Percentiles rank a stretch among this genome's conserved stretches.
phyloP scores from a whole-genome alignment of 37 sponge, comb jelly and placozoan species.

The Amphimedon queenslandica region DNA sequence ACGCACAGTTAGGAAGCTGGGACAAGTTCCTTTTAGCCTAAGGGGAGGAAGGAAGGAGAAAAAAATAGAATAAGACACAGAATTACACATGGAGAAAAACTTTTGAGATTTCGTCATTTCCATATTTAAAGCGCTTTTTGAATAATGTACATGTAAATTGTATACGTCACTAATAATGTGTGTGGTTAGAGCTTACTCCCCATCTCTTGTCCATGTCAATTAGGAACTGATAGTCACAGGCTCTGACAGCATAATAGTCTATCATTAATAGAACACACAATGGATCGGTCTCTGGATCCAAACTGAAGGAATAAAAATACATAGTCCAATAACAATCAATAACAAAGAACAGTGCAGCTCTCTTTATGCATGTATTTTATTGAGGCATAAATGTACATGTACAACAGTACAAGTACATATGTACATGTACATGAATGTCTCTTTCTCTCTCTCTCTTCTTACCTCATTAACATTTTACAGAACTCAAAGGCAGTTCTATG shows the following conservation, averaged over 20 bases:
- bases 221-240: conserved; percentile 72
- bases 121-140: background rate
- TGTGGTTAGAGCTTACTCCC: conserved; percentile 47
- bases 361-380: background rate
- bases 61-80: background rate
- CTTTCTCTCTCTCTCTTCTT: conserved; percentile 1
- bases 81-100: background rate
- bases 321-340: no score
- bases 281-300: conserved; percentile 87
- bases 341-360: background rate
- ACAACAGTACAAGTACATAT: conserved; percentile 2
- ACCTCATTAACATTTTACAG: conserved; percentile 87
- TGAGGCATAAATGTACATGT: background rate
- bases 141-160: no score
- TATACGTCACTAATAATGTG: background rate
- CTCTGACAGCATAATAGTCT: conserved; percentile 82
- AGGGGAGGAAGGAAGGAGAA: background rate
- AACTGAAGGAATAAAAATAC: conserved; percentile 37
- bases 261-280: conserved; percentile 81
- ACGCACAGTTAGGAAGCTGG: conserved; percentile 90
- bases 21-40: conserved; percentile 65
- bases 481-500: conserved; percentile 91
- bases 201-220: conserved; percentile 56
- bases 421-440: conserved; percentile 1
- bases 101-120: background rate